Base-by-base conservation (phyloP, 2,888 invertebrate species). In the Macroteleia sp. region DNA sequence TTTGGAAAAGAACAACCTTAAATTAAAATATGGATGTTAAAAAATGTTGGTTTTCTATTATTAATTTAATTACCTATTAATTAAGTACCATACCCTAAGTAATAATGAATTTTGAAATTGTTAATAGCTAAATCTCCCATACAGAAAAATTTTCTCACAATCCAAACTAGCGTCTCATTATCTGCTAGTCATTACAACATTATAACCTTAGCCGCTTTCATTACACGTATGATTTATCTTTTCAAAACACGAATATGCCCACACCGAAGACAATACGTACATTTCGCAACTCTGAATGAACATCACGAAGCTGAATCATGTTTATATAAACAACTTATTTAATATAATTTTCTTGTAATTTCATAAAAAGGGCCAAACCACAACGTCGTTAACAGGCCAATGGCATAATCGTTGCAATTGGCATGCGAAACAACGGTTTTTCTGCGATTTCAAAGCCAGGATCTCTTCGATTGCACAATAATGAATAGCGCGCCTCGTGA, bases 381-480 rank as follows among this genome's bases (percentile, higher is more conserved):
- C 66, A 67, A 20, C 2, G 39, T 39, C 46, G 56, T 67, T 67
- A 67, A 39, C 56, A 56, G 66, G 46, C 66, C 56, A 67, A 67
- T 46, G 39, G 39, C 56, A 67, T 46, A 67, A 67, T 67, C 56
- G 50, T 28, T 30, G 48, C 50, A 39, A 57, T 57, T 46, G 56
- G 62, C 41, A 16, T 39, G 46, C 56, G 36, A 52, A 70, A n/a
- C 32, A 71, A 46, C 20, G 32, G 19, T 56, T 46, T 71, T 64
- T 32, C 48, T n/a, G 5, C 30, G 36, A 30, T 64, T 73, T 50
- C 64, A 66, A 66, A n/a, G 64, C 64, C 57, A 57, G 64, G 50
- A 73, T 57, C 73, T 56, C 32, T 32, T 25, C 66, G 59, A 52
- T 74, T 74, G 74, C 66, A n/a, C 66, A 74, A 66, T 50, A 74